phyloP scores from a whole-genome alignment of 2,113 vertebrate genomes.

The Hiodon alosoides region DNA sequence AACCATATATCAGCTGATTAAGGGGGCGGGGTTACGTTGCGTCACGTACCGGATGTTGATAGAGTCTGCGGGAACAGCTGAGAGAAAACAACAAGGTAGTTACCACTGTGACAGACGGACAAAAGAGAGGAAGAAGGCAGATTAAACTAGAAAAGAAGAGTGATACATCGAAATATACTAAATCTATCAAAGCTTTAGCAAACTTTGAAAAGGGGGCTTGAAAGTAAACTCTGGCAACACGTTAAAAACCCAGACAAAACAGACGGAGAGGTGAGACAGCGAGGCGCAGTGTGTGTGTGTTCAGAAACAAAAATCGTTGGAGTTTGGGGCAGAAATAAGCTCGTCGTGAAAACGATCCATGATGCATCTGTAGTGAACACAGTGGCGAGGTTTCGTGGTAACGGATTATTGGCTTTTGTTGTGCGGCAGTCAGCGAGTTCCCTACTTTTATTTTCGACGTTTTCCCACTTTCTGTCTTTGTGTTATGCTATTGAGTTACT shows the following conservation, averaged over 20 bases:
- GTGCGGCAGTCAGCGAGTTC: not conserved
- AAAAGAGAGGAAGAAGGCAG: not conserved
- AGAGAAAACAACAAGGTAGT: conserved; percentile 56
- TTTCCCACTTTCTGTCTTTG: not conserved
- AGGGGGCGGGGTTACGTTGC: not conserved
- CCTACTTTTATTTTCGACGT: conserved; percentile 1
- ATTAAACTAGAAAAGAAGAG: not conserved
- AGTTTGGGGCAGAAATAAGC: not conserved
- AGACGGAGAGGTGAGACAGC: conserved; percentile 19
- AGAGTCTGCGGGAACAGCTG: conserved; percentile 55
- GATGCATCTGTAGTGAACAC: not conserved
- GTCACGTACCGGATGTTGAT: conserved; percentile 58
- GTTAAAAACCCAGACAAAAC: not conserved
- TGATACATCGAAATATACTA: not conserved
- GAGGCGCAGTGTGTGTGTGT: not conserved
- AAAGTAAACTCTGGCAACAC: not conserved
- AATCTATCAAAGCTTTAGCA: not conserved
- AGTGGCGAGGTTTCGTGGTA: not conserved
- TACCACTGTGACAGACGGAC: not conserved
- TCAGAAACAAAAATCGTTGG: not conserved
- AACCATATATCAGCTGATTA: conserved; percentile 7
- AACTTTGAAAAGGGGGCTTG: not conserved
- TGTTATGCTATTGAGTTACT: not conserved
- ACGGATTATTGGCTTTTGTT: not conserved
- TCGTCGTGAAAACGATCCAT: not conserved